Evolutionary conservation across 2,888 invertebrate species (phyloP).

Genomic region (Rotaria magnacalcarata): DNA sequence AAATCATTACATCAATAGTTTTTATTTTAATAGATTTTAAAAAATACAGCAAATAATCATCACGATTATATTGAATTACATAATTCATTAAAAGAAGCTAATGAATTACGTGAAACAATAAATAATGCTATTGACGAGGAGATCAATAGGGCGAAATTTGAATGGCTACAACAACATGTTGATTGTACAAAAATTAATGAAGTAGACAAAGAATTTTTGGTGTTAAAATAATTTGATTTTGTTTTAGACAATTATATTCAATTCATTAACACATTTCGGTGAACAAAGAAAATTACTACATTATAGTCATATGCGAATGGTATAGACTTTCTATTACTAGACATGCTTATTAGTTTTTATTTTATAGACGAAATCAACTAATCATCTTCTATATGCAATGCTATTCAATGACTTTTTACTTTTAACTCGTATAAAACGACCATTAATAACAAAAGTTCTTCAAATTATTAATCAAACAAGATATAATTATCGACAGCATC

Average conservation of each 20-base stretch:
- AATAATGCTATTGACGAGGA: conserved; percentile 11
- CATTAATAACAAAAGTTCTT: neutral
- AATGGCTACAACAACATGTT: conserved; percentile 5
- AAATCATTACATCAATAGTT: too few relatives aligned
- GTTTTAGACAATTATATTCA: neutral
- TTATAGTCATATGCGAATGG: neutral
- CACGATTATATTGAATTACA: neutral
- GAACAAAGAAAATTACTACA: neutral
- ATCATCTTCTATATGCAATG: neutral
- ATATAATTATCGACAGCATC: neutral
- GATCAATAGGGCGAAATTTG: neutral
- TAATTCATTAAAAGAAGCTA: neutral
- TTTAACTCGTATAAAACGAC: neutral
- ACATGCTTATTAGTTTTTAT: neutral
- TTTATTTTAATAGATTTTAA: neutral
- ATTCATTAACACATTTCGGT: neutral
- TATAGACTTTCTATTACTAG: neutral
- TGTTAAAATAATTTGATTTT: neutral
- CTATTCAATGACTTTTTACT: neutral
- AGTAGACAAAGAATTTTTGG: neutral
- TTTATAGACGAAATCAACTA: neutral
- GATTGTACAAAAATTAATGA: neutral
- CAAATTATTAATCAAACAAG: neutral
- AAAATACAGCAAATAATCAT: neutral
- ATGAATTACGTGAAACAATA: conserved; percentile 1